These are phyloP conservation scores for Carduelis carduelis DNA, from an alignment of 2,797 vertebrate species.

Conservation along the genomic window DNA sequence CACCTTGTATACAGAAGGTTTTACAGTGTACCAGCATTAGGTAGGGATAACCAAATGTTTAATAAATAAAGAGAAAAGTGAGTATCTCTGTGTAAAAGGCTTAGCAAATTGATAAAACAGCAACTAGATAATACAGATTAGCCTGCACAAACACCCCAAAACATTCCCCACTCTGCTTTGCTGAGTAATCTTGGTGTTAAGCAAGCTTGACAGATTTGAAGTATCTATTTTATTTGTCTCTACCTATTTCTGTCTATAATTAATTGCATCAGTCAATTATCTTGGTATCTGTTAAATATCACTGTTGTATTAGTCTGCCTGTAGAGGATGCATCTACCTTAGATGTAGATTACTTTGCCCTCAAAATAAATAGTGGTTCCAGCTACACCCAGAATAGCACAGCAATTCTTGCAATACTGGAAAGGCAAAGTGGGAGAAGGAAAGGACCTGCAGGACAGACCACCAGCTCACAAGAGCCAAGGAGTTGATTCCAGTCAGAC, in stretches of 20 bases:
- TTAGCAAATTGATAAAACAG: background rate
- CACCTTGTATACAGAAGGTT: background rate
- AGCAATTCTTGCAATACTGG: background rate
- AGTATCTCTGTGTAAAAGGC: background rate
- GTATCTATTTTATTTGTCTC: background rate
- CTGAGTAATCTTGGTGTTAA: background rate
- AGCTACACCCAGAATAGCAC: background rate
- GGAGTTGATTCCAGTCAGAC: fast-evolving
- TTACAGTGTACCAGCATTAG: background rate
- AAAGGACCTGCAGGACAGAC: background rate
- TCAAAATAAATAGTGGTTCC: background rate
- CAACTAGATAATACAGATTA: background rate
- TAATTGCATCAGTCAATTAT: background rate
- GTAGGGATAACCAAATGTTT: background rate
- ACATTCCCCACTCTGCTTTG: background rate
- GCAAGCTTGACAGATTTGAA: background rate
- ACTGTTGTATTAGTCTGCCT: background rate
- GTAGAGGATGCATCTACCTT: background rate
- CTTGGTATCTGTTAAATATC: background rate
- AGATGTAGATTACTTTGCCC: background rate
- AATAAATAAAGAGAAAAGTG: background rate
- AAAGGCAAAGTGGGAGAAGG: background rate
- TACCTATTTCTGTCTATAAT: background rate
- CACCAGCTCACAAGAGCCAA: background rate
- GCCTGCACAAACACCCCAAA: background rate